Conservation (phyloP, 2,888 invertebrate species). For the Autographa gamma region DNA sequence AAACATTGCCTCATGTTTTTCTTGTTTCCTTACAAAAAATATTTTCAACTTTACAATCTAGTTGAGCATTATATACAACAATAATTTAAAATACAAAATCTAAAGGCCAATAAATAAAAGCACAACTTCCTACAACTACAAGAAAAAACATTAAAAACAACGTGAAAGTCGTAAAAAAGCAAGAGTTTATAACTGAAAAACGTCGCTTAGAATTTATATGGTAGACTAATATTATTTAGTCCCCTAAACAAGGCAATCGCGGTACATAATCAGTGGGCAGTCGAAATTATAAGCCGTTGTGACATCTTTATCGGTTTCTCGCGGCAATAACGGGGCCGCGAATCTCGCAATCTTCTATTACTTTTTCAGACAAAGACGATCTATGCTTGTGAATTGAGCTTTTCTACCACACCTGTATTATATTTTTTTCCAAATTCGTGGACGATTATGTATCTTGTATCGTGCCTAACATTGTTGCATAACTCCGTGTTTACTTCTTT, state of each 20-base stretch:
- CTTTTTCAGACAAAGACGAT: no score
- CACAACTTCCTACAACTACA: slow-evolving; percentile 21
- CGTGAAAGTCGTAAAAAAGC: slow-evolving; percentile 42
- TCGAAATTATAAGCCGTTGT: slow-evolving; percentile 75
- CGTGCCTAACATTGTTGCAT: no score
- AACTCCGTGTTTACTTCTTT: no score
- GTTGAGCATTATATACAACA: background rate
- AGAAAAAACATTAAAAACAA: slow-evolving; percentile 31
- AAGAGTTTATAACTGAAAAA: slow-evolving; percentile 52
- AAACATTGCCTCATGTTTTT: no score
- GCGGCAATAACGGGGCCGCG: slow-evolving; percentile 59
- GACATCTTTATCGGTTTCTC: slow-evolving; percentile 82
- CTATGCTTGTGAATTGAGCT: no score
- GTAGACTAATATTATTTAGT: slow-evolving; percentile 61
- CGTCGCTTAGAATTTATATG: slow-evolving; percentile 48
- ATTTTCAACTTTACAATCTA: background rate
- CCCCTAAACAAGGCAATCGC: slow-evolving; percentile 70
- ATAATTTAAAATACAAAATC: background rate
- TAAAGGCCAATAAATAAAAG: slow-evolving; percentile 31
- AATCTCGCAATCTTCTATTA: no score
- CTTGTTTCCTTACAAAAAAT: no score
- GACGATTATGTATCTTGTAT: no score
- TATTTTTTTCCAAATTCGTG: no score
- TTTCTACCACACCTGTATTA: no score
- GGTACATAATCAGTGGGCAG: slow-evolving; percentile 64